phyloP scores from a whole-genome alignment of 2,888 invertebrate species.

The Halocaridina rubra region DNA sequence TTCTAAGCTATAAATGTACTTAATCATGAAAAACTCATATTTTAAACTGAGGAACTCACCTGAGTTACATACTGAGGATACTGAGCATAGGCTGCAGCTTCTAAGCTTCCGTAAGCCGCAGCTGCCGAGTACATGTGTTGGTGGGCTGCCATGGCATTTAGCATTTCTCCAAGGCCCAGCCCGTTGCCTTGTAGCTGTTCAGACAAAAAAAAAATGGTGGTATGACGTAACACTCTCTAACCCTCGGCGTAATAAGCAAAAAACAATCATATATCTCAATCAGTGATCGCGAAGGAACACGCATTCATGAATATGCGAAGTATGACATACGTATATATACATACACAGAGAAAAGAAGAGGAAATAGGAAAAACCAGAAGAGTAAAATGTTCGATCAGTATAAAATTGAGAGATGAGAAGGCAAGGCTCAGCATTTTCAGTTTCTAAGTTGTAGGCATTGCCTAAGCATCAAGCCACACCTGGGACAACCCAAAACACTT shows the following conservation, averaged over 20 bases:
- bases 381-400: not conserved
- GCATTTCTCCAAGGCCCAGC: conserved; percentile 61
- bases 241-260: too few relatives aligned
- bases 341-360: too few relatives aligned
- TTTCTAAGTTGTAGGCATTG: not conserved
- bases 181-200: conserved; percentile 50
- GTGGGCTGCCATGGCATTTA: conserved; percentile 63
- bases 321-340: too few relatives aligned
- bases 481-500: not conserved
- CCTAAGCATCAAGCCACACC: not conserved
- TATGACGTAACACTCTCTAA: too few relatives aligned
- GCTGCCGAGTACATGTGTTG: conserved; percentile 62
- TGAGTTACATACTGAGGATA: conserved; percentile 59
- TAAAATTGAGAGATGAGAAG: not conserved
- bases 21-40: too few relatives aligned
- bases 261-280: too few relatives aligned
- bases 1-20: too few relatives aligned
- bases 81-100: conserved; percentile 60
- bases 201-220: not conserved
- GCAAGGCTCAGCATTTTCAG: not conserved
- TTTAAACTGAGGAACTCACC: conserved; percentile 28
- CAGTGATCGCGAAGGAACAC: too few relatives aligned
- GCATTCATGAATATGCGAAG: too few relatives aligned
- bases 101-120: conserved; percentile 45
- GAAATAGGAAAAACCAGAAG: not conserved